Evolutionary conservation across 1,140 invertebrate genomes (phyloP), one percentile per base, ranked within the genome.

Genomic region (Popillia japonica): DNA sequence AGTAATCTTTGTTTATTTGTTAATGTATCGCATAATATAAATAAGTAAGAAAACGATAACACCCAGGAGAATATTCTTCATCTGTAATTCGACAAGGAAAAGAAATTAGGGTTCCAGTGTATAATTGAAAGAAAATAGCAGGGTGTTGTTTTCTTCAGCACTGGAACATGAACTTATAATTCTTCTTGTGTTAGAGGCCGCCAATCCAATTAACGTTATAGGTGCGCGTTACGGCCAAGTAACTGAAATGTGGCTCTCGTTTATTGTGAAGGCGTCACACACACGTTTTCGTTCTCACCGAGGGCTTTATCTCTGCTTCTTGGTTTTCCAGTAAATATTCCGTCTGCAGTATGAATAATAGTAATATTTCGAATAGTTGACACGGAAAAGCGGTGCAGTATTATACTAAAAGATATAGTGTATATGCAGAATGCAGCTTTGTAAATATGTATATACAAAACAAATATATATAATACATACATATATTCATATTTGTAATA

Each of bases 191-290:
- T 68, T 72, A 61, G 77, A 73, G 75, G 55, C 78, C 77, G 77
- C 68, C 79, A 79, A 80, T 80, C 79, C 78, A 80, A 80, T 80
- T 80, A 80, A 72, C 75, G 77, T 80, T 80, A 78, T 80, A 80
- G 79, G 79, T 80, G 77, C 72, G 78, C 75, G 79, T 80, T 80
- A 78, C 79, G 77, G 74, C 61, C 79, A 75, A 72, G 79, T 59
- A 80, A 76, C 79, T 75, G 55, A 80, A 80, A 80, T 78, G 79
- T 74, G 79, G 72, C 79, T 78, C 74, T 80, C 78, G 78, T 80
- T 80, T 80, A 77, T 79, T 79, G 78, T 80, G 42, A 72, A 76
- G 75, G 76, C 78, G 79, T 79, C 79, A 80, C 77, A 79, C 40
- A 77, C 79, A 80, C 73, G 68, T 79, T 77, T 76, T 61, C 40